Conservation (phyloP, 2,888 invertebrate genomes). For the Calameuta pallipes region DNA sequence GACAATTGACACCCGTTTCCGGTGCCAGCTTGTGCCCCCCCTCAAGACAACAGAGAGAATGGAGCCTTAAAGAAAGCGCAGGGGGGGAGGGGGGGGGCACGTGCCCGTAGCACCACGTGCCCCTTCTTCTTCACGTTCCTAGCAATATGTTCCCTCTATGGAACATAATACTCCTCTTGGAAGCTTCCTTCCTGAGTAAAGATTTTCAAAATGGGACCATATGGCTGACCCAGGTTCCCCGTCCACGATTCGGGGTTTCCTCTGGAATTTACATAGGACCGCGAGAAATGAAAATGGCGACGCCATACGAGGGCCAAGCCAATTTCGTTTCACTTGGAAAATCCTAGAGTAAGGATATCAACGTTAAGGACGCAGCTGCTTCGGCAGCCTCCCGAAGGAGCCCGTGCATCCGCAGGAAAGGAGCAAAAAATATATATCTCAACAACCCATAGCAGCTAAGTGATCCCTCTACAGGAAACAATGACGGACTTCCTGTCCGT, state of each 20-base stretch:
- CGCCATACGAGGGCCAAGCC: neutral
- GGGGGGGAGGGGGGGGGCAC: slow-evolving; percentile 23
- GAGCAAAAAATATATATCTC: neutral
- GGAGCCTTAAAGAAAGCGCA: neutral
- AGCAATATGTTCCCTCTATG: slow-evolving; percentile 42
- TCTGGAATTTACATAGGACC: neutral
- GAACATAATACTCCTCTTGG: slow-evolving; percentile 50
- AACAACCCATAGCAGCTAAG: neutral
- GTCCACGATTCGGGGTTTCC: neutral
- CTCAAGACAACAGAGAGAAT: slow-evolving; percentile 3
- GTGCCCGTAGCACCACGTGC: slow-evolving; percentile 50
- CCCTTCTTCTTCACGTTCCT: slow-evolving; percentile 28
- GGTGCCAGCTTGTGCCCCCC: slow-evolving; percentile 25
- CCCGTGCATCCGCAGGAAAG: neutral
- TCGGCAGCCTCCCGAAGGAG: neutral
- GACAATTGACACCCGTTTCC: slow-evolving; percentile 55
- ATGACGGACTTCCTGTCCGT: neutral
- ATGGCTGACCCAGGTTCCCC: neutral
- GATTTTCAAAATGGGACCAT: neutral
- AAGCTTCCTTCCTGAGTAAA: slow-evolving; percentile 48
- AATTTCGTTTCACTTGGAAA: neutral
- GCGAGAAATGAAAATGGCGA: neutral
- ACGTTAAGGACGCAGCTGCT: neutral
- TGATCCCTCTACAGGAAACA: neutral
- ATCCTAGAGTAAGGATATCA: neutral